Evolutionary conservation across 1,140 invertebrate species (phyloP).

Genomic region (Cotesia vestalis): DNA sequence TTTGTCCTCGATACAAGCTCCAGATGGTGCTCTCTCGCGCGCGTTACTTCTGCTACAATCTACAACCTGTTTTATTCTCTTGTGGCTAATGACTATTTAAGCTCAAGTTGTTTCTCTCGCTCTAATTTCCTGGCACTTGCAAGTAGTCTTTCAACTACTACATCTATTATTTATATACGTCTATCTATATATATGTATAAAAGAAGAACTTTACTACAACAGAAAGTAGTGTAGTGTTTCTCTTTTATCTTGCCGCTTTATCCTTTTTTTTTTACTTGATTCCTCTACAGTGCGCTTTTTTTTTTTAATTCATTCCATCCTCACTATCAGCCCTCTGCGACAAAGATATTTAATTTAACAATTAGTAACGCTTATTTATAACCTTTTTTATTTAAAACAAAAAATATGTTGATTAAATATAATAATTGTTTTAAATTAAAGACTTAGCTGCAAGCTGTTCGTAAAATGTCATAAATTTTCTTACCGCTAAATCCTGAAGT

Average conservation of each 20-base stretch:
- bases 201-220: no score
- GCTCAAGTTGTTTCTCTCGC: constrained; percentile 31
- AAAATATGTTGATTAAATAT: neutral
- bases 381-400: neutral
- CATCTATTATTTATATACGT: no score
- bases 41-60: constrained; percentile 27
- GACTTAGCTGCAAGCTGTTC: constrained; percentile 8
- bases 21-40: constrained; percentile 29
- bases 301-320: neutral
- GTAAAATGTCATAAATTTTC: constrained; percentile 19
- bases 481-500: constrained; percentile 7
- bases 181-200: no score
- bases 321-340: neutral
- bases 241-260: no score
- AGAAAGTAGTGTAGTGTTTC: no score
- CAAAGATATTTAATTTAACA: constrained; percentile 19
- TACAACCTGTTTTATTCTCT: constrained; percentile 33
- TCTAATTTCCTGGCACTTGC: constrained; percentile 24
- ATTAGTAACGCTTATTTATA: constrained; percentile 4
- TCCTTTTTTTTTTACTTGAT: no score
- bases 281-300: no score
- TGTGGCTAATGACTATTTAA: constrained; percentile 36
- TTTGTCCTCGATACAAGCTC: constrained; percentile 28
- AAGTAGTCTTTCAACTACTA: constrained; percentile 10
- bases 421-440: neutral